phyloP scores from a whole-genome alignment of 2,113 vertebrate species.

The Nibea coibor region DNA sequence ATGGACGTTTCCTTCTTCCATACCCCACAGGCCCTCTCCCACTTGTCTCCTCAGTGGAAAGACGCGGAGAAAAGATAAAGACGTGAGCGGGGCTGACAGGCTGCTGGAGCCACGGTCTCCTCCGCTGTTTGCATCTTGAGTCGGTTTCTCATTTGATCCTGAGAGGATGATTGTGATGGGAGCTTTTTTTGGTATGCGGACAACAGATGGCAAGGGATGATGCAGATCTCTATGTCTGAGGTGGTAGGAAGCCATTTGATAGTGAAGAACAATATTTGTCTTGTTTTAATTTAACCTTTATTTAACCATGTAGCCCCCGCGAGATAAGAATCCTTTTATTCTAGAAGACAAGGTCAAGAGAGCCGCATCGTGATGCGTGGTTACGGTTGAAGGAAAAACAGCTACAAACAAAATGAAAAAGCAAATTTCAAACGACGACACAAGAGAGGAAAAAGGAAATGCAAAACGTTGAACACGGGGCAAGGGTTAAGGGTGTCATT shows the following conservation, averaged over 20 bases:
- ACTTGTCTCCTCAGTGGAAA: slow-evolving; percentile 68
- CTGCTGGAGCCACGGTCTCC: slow-evolving; percentile 59
- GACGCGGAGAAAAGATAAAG: slow-evolving; percentile 77
- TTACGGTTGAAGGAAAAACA: slow-evolving; percentile 17
- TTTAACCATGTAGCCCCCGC: slow-evolving; percentile 40
- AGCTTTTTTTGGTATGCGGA: slow-evolving; percentile 23
- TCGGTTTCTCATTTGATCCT: slow-evolving; percentile 73
- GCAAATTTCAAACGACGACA: slow-evolving; percentile 24
- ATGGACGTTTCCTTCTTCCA: slow-evolving; percentile 77
- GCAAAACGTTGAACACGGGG: slow-evolving; percentile 6
- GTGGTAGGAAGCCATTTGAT: slow-evolving; percentile 45
- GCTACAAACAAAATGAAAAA: slow-evolving; percentile 39
- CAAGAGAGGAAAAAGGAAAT: neutral
- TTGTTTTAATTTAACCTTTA: slow-evolving; percentile 71
- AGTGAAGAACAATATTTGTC: slow-evolving; percentile 37
- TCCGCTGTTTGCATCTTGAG: slow-evolving; percentile 66
- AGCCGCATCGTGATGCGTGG: slow-evolving; percentile 19
- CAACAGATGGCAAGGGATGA: slow-evolving; percentile 46
- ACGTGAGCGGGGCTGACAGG: slow-evolving; percentile 76
- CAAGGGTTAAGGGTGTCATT: slow-evolving; percentile 39
- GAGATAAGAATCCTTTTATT: slow-evolving; percentile 43
- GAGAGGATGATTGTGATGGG: slow-evolving; percentile 64
- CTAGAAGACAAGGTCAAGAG: slow-evolving; percentile 42
- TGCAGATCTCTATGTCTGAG: slow-evolving; percentile 50
- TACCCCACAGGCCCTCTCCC: slow-evolving; percentile 67